These are phyloP conservation scores for Branchellion lobata DNA, from an alignment of 2,888 invertebrate genomes.

Conservation along the genomic window DNA sequence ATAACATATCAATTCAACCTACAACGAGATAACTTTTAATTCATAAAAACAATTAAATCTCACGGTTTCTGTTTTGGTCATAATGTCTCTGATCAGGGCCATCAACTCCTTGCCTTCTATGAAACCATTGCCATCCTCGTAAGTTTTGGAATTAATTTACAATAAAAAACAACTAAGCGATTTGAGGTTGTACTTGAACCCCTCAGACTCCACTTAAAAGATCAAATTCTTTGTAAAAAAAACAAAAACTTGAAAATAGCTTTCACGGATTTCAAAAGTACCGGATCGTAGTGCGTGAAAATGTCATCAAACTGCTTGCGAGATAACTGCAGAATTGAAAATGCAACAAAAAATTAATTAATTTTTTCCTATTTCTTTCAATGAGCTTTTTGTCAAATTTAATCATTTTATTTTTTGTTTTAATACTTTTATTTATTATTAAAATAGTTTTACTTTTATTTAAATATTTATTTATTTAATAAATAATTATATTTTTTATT, in stretches of 20 bases:
- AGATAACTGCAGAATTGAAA: slow-evolving; percentile 23
- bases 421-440: too few species aligned
- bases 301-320: slow-evolving; percentile 39
- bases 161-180: too few species aligned
- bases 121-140: slow-evolving; percentile 45
- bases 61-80: slow-evolving; percentile 43
- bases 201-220: too few species aligned
- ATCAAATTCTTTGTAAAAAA: too few species aligned
- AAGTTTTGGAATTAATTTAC: not conserved
- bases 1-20: not conserved
- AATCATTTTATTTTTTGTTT: too few species aligned
- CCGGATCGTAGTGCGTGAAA: slow-evolving; percentile 39
- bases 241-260: not conserved
- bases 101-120: slow-evolving; percentile 48
- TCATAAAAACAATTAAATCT: not conserved
- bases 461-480: too few species aligned
- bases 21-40: not conserved
- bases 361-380: too few species aligned
- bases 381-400: too few species aligned
- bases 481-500: too few species aligned
- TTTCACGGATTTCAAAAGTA: not conserved
- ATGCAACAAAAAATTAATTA: too few species aligned
- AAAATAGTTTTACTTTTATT: too few species aligned
- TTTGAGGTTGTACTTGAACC: too few species aligned
- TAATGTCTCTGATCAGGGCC: slow-evolving; percentile 46